Evolutionary conservation across 2,113 vertebrate species (phyloP).

Genomic region (Thunnus maccoyii): DNA sequence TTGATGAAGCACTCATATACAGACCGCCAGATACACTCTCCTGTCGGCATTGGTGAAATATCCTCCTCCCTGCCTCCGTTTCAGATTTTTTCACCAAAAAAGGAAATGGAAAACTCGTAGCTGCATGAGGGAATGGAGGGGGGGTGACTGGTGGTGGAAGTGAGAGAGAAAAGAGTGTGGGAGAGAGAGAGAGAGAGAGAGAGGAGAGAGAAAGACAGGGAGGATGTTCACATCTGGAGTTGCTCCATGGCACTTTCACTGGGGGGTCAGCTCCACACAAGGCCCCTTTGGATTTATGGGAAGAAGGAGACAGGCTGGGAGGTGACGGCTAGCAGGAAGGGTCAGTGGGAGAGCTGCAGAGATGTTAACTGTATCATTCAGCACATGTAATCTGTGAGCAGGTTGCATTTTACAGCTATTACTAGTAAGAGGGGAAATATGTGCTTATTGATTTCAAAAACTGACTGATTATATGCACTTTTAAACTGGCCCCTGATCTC

Average conservation of each 20-base stretch:
- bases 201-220: slow-evolving; percentile 48
- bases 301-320: slow-evolving; percentile 52
- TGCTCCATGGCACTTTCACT: slow-evolving; percentile 91
- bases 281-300: slow-evolving; percentile 78
- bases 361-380: slow-evolving; percentile 46
- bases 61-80: slow-evolving; percentile 84
- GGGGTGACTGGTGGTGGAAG: slow-evolving; percentile 65
- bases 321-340: slow-evolving; percentile 49
- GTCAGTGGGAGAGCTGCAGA: slow-evolving; percentile 39
- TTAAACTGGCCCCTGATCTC: neutral
- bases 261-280: slow-evolving; percentile 84
- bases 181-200: slow-evolving; percentile 61
- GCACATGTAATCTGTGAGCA: neutral
- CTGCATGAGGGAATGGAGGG: slow-evolving; percentile 62
- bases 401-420: slow-evolving; percentile 19
- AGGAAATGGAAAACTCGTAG: slow-evolving; percentile 95
- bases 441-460: neutral
- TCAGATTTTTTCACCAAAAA: slow-evolving; percentile 98
- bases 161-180: slow-evolving; percentile 68
- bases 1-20: slow-evolving; percentile 66
- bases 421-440: neutral
- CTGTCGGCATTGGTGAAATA: slow-evolving; percentile 67
- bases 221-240: slow-evolving; percentile 94
- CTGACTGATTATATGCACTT: neutral
- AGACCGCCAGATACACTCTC: slow-evolving; percentile 79